Evolutionary conservation across 2,888 invertebrate species (phyloP).

Genomic region (Rhamnusium bicolor): DNA sequence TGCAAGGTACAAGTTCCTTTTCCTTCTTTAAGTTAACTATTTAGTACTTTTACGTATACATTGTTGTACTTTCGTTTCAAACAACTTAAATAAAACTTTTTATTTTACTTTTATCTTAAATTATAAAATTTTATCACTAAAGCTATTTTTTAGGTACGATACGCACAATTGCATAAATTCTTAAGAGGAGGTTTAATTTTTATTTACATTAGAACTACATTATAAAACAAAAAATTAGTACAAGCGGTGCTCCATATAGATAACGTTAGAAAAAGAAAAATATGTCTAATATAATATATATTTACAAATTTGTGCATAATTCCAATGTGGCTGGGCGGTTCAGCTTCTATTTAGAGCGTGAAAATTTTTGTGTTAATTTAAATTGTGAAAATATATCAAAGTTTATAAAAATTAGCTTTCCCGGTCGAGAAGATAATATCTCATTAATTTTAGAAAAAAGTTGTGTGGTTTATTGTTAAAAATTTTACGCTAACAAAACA

Average conservation of each 20-base stretch:
- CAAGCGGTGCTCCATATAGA: constrained; percentile 65
- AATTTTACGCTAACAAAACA: no score
- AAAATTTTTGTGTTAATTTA: constrained; percentile 36
- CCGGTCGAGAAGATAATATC: no score
- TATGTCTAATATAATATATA: constrained; percentile 35
- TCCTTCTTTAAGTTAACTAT: constrained; percentile 32
- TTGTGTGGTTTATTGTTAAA: no score
- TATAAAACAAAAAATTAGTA: constrained; percentile 63
- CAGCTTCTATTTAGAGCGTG: constrained; percentile 31
- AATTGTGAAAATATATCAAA: constrained; percentile 13
- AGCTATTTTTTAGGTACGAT: constrained; percentile 65
- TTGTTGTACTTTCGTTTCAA: constrained; percentile 67
- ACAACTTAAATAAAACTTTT: constrained; percentile 55
- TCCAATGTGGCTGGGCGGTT: constrained; percentile 65
- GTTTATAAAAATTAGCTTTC: no score
- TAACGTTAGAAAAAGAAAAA: constrained; percentile 35
- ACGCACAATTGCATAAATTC: constrained; percentile 68
- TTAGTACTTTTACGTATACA: constrained; percentile 50
- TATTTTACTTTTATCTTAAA: constrained; percentile 47
- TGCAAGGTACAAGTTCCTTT: constrained; percentile 69
- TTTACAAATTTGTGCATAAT: constrained; percentile 52
- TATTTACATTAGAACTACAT: constrained; percentile 58
- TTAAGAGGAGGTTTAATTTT: constrained; percentile 65
- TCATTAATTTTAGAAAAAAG: no score
- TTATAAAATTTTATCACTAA: constrained; percentile 58